These are phyloP conservation scores for Burhinus oedicnemus DNA, from an alignment of 2,113 vertebrate species.

Conservation along the genomic window DNA sequence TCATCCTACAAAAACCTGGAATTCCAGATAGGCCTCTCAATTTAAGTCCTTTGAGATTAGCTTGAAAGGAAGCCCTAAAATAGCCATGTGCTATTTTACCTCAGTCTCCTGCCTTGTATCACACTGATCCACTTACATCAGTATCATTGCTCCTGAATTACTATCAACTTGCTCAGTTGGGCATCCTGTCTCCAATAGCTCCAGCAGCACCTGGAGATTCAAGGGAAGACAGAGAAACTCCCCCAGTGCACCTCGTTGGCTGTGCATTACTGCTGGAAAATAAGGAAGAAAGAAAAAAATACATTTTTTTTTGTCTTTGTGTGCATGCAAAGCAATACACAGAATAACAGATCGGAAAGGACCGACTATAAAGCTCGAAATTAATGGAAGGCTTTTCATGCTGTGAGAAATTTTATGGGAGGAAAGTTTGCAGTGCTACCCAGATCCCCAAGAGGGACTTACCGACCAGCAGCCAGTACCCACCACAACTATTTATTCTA, in stretches of 20 bases:
- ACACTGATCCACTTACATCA: not conserved
- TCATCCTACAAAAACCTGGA: not conserved
- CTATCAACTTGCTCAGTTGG: not conserved
- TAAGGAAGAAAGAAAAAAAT: not conserved
- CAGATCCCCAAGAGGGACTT: not conserved
- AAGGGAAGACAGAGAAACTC: not conserved
- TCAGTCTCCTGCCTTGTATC: not conserved
- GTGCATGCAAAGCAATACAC: not conserved
- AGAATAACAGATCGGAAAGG: not conserved
- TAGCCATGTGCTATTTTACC: not conserved
- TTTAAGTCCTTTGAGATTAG: not conserved
- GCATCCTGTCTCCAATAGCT: not conserved
- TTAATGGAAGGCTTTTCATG: not conserved
- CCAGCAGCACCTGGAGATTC: not conserved
- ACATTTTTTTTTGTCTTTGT: fast-evolving
- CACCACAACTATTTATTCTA: not conserved
- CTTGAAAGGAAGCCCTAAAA: not conserved
- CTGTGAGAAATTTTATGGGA: not conserved
- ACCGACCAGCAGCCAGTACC: not conserved
- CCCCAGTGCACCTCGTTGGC: not conserved
- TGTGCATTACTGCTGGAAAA: not conserved
- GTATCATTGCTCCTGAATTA: not conserved
- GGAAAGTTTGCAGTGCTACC: not conserved
- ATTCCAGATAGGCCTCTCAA: not conserved
- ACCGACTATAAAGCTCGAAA: not conserved